phyloP scores from a whole-genome alignment of 2,888 invertebrate genomes.

The Himalopsyche anomala region DNA sequence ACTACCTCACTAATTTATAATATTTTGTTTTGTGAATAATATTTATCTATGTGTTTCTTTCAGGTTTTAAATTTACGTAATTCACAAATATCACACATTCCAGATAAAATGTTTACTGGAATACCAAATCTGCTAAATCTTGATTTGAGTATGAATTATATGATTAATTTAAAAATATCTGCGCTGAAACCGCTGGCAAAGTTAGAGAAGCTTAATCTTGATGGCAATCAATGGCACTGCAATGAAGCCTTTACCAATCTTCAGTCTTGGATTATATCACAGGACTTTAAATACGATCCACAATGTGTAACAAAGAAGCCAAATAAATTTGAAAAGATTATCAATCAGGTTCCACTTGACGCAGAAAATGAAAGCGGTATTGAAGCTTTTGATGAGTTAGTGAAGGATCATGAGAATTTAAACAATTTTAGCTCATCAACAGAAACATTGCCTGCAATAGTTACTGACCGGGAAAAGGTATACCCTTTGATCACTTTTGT shows the following conservation, averaged over 20 bases:
- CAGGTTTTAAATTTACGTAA: constrained; percentile 78
- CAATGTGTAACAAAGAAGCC: constrained; percentile 69
- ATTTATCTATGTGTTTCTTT: constrained; percentile 67
- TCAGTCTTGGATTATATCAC: constrained; percentile 72
- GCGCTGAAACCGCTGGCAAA: constrained; percentile 74
- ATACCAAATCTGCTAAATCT: constrained; percentile 77
- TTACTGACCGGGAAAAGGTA: constrained; percentile 72
- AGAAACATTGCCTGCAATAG: constrained; percentile 68
- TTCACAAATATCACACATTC: constrained; percentile 78
- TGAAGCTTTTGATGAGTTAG: constrained; percentile 71
- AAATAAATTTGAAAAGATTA: constrained; percentile 78
- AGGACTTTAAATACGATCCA: constrained; percentile 73
- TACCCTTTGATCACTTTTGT: constrained; percentile 75
- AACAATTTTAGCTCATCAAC: constrained; percentile 61
- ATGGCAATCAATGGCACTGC: constrained; percentile 79
- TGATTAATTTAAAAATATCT: constrained; percentile 75
- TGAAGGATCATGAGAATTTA: constrained; percentile 69
- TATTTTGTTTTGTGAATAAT: neutral
- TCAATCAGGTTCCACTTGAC: constrained; percentile 70
- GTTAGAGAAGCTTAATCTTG: constrained; percentile 75
- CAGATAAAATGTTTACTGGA: constrained; percentile 74
- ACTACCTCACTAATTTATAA: no score
- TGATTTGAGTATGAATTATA: constrained; percentile 80
- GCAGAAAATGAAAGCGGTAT: constrained; percentile 68
- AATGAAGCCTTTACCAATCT: constrained; percentile 72